A percentile compares a stretch with the other conserved stretches of the same genome.
These are phyloP conservation scores for Schrankia costaestrigalis DNA, from an alignment of 2,888 invertebrate species.

Conservation along the genomic window DNA sequence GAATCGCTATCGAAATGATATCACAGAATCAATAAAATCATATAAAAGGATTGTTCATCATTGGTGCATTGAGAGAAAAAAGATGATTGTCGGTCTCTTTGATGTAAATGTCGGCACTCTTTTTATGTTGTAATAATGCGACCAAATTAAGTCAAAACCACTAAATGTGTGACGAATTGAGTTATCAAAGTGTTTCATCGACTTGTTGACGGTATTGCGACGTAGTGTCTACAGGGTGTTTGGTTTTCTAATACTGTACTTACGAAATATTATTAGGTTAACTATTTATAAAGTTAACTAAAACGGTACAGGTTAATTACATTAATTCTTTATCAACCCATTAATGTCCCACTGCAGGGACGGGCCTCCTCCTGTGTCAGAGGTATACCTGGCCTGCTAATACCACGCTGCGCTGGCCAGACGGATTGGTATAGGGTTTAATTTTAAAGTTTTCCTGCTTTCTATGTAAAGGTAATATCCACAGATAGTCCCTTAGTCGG, in stretches of 20 bases:
- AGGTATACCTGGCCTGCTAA: too few relatives aligned
- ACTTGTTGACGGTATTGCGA: constrained; percentile 49
- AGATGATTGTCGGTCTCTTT: constrained; percentile 54
- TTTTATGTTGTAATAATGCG: constrained; percentile 76
- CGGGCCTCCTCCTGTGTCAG: too few relatives aligned
- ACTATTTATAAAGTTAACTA: background rate
- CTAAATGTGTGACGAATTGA: constrained; percentile 77
- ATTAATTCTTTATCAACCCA: too few relatives aligned
- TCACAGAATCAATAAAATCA: constrained; percentile 80
- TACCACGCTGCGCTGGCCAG: too few relatives aligned
- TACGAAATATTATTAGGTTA: background rate
- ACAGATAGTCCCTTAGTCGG: too few relatives aligned
- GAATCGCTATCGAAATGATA: constrained; percentile 61
- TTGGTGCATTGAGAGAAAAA: constrained; percentile 25
- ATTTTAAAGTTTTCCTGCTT: too few relatives aligned
- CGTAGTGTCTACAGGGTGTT: constrained; percentile 32
- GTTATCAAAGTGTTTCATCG: constrained; percentile 74
- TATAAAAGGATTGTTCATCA: constrained; percentile 26
- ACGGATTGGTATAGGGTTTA: too few relatives aligned
- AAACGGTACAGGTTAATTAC: too few relatives aligned
- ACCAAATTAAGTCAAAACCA: constrained; percentile 77
- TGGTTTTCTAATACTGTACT: background rate
- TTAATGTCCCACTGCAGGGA: too few relatives aligned
- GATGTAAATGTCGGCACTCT: constrained; percentile 64
- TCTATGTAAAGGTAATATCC: too few relatives aligned